Evolutionary conservation across 2,113 vertebrate species (phyloP), one percentile per base, ranked within the genome.

Genomic region (Brevimyrus niger): DNA sequence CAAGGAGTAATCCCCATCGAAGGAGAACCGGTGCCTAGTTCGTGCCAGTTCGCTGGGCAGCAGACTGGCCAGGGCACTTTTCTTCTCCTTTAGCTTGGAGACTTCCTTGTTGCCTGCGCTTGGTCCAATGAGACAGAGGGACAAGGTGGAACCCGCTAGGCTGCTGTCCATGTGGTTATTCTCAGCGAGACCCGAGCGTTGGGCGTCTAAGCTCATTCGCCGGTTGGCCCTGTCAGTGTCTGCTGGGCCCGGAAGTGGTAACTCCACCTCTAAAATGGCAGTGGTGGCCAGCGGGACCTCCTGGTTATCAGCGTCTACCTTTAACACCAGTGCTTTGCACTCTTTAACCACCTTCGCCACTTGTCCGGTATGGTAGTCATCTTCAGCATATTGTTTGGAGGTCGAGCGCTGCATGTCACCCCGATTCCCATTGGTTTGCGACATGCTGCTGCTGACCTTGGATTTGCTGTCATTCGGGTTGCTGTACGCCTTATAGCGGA

Each of bases 401-500:
- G 85, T 17, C 1, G 96, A 94, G n/a, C 91, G 92, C 0, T 93
- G 93, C 42, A 94, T 93, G 76, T 91, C 91, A 2, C 92, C 94
- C 61, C 96, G 95, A 44, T 94, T 94, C 0, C 97, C 96, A 1
- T 97, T 97, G 91, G 97, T 97, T 93, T 98, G 97, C 0, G 96
- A 97, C 92, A n/a, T 97, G 97, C 90, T 96, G 90, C 96, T 96
- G 93, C 95, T 94, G 91, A 95, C 95, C 88, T 95, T 95, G 82
- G 93, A 90, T 88, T 97, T 96, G 1, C 91, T 76, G 17, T 95
- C 94, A 3, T 97, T 96, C 0, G 94, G 95, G 19, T 95, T 94
- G 38, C 96, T 94, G 42, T 97, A 97, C 88, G 97, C 96, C 92
- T 98, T 99, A 95, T 98, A 99, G 50, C 98, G 97, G 90, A 98